Evolutionary conservation across 2,888 invertebrate species (phyloP).

Genomic region (Erynnis tages): DNA sequence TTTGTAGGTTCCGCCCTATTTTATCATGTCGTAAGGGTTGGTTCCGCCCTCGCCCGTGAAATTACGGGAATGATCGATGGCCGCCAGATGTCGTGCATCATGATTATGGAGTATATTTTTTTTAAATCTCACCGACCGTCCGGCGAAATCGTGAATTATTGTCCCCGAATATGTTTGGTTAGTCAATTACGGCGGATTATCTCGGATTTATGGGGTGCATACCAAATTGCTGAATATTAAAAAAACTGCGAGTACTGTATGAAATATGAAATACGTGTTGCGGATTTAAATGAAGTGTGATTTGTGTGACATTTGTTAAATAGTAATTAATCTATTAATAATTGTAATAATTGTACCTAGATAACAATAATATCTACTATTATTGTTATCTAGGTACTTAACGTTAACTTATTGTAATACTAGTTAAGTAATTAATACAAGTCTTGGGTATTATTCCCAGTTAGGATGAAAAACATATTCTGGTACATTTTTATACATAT

Average conservation of each 20-base stretch:
- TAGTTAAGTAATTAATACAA: too few relatives aligned
- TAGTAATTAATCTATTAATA: background rate
- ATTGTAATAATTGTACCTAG: background rate
- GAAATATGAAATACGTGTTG: background rate
- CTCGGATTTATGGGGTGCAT: conserved; percentile 23
- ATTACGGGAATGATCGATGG: conserved; percentile 65
- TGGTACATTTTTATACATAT: too few relatives aligned
- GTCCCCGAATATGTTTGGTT: conserved; percentile 28
- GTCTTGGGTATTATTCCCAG: too few relatives aligned
- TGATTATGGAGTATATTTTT: conserved; percentile 46
- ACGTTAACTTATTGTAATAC: too few relatives aligned
- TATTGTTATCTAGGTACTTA: too few relatives aligned
- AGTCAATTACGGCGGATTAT: conserved; percentile 28
- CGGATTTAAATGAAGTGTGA: background rate
- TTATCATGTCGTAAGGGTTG: conserved; percentile 14
- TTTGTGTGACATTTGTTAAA: background rate
- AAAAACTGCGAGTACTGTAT: background rate
- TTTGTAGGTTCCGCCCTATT: conserved; percentile 10
- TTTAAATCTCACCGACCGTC: conserved; percentile 31
- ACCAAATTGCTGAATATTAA: conserved; percentile 1
- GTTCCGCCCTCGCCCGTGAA: conserved; percentile 42
- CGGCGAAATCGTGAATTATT: conserved; percentile 34
- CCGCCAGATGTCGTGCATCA: conserved; percentile 52
- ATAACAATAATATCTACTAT: too few relatives aligned
- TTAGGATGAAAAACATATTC: too few relatives aligned